These are phyloP conservation scores for Gallinago nigripennis DNA, from an alignment of 2,797 vertebrate species.

Conservation along the genomic window DNA sequence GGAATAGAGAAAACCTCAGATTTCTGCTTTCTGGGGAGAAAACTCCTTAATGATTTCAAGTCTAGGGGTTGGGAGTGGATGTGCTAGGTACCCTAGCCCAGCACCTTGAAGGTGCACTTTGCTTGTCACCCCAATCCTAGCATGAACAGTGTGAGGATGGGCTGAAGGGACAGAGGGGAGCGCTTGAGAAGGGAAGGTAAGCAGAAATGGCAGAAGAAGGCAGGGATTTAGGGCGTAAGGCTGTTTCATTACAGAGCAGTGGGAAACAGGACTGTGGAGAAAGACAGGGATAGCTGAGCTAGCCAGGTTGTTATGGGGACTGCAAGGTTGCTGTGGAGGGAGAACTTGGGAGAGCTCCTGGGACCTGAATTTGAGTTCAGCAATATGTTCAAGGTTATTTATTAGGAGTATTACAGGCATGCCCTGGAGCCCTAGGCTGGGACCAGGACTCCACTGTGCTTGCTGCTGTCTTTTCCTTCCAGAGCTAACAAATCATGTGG, in stretches of 20 bases:
- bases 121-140: not conserved
- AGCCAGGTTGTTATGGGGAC: not conserved
- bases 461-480: not conserved
- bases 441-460: not conserved
- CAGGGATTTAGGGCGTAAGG: not conserved
- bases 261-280: not conserved
- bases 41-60: not conserved
- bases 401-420: not conserved
- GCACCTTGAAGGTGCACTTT: not conserved
- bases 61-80: not conserved
- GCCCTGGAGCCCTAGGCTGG: not conserved
- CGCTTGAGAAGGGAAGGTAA: not conserved
- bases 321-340: not conserved
- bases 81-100: not conserved
- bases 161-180: not conserved
- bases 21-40: not conserved
- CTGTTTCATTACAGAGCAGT: not conserved
- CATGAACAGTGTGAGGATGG: not conserved
- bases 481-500: not conserved
- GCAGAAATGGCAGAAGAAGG: not conserved
- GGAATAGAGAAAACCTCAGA: not conserved
- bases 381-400: slow-evolving; percentile 28
- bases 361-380: not conserved
- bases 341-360: not conserved
- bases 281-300: not conserved